These are phyloP conservation scores for Orchestia grillus DNA, from an alignment of 1,140 invertebrate genomes.

Conservation along the genomic window DNA sequence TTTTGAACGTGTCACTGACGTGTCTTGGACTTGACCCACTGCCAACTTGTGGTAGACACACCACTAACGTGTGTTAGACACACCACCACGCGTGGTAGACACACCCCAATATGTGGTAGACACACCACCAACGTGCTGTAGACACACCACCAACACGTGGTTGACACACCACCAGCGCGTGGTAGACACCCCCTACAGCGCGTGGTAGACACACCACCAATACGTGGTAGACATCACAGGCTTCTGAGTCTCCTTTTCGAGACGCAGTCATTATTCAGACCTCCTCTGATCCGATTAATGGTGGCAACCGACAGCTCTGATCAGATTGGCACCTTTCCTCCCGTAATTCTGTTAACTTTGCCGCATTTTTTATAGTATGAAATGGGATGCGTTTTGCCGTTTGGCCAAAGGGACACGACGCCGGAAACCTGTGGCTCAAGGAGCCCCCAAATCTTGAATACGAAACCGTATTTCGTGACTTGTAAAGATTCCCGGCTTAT, in stretches of 20 bases:
- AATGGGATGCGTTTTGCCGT: background rate
- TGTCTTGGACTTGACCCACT: too few relatives aligned
- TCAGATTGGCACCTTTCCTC: conserved; percentile 38
- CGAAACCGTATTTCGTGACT: background rate
- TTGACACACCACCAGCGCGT: too few relatives aligned
- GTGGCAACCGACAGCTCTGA: conserved; percentile 13
- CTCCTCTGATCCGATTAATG: conserved; percentile 44
- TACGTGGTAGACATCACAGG: too few relatives aligned
- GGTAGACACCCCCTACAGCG: too few relatives aligned
- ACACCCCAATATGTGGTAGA: too few relatives aligned
- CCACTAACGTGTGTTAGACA: background rate
- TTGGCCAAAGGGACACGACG: background rate
- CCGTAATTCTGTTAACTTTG: background rate
- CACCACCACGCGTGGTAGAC: too few relatives aligned
- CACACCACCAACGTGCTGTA: too few relatives aligned
- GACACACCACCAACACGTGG: too few relatives aligned
- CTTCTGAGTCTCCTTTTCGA: background rate
- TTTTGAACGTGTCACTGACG: too few relatives aligned
- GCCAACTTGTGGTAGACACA: background rate
- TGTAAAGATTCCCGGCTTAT: background rate
- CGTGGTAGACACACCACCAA: background rate
- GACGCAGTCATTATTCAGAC: conserved; percentile 3
- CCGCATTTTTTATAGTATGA: conserved; percentile 20
- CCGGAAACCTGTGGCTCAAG: background rate
- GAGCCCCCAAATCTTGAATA: background rate